Evolutionary conservation across 2,113 vertebrate genomes (phyloP).

Genomic region (Diadophis punctatus): DNA sequence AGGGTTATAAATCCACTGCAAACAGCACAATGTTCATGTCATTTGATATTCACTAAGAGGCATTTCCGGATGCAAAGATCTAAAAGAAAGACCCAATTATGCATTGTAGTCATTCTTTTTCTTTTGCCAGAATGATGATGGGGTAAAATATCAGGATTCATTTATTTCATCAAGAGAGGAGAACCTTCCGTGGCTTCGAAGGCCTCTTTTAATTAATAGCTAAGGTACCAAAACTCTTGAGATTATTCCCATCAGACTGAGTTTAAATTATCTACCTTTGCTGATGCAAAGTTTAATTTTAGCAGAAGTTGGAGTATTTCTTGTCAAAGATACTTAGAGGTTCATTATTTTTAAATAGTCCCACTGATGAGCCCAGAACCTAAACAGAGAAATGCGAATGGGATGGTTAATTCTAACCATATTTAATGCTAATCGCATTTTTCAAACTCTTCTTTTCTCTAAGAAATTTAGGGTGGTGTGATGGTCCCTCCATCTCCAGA

Average conservation of each 20-base stretch:
- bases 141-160: constrained; percentile 13
- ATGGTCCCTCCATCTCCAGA: background rate
- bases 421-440: background rate
- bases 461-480: background rate
- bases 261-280: constrained; percentile 19
- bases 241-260: constrained; percentile 3
- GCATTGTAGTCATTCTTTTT: background rate
- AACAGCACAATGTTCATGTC: background rate
- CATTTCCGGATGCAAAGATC: background rate
- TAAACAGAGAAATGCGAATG: background rate
- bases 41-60: background rate
- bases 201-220: constrained; percentile 28
- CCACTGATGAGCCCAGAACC: background rate
- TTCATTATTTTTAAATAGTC: background rate
- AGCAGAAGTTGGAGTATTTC: background rate
- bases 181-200: constrained; percentile 6
- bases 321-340: background rate
- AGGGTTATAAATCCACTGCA: background rate
- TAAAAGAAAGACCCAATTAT: background rate
- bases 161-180: constrained; percentile 6
- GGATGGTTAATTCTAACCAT: background rate
- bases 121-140: background rate
- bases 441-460: background rate
- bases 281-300: constrained; percentile 15
- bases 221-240: constrained; percentile 4